A percentile compares a stretch with the other conserved stretches of the same genome.
These are phyloP conservation scores for Sisyra terminalis DNA, from an alignment of 2,888 invertebrate species.

Conservation along the genomic window DNA sequence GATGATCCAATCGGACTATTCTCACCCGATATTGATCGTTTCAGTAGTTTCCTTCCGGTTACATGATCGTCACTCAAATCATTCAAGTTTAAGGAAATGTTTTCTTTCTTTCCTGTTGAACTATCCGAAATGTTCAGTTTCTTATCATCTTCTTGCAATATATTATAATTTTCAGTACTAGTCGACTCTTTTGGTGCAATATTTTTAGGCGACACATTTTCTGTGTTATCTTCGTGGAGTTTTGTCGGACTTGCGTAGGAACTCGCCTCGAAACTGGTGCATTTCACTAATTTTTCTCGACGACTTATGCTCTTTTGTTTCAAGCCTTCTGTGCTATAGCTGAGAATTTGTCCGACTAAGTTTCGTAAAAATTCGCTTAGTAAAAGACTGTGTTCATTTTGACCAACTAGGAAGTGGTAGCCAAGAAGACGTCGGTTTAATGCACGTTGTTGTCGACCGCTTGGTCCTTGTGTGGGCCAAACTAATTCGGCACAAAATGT, in stretches of 20 bases:
- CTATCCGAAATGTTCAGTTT: constrained; percentile 1
- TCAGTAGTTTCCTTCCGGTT: constrained; percentile 7
- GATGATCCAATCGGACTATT: constrained; percentile 6
- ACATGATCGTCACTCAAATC: constrained; percentile 5
- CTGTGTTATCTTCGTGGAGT: neutral
- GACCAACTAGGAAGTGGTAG: constrained; percentile 75
- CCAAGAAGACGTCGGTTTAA: constrained; percentile 68
- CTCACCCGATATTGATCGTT: constrained; percentile 7
- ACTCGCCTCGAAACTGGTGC: constrained; percentile 29
- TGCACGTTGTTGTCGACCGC: constrained; percentile 51
- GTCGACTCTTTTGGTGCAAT: neutral
- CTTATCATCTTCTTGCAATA: neutral
- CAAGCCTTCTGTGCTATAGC: constrained; percentile 40
- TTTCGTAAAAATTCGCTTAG: constrained; percentile 73
- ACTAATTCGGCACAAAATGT: constrained; percentile 71
- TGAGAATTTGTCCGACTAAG: constrained; percentile 68
- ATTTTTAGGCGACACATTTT: neutral
- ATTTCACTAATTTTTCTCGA: constrained; percentile 8
- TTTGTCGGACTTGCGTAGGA: constrained; percentile 32
- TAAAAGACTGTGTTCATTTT: constrained; percentile 71
- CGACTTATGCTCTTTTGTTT: constrained; percentile 26
- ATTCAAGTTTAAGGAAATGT: constrained; percentile 2
- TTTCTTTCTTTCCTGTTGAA: neutral
- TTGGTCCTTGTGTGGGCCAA: constrained; percentile 48
- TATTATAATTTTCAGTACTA: constrained; percentile 1